These are phyloP conservation scores for Hydraecia micacea DNA, from an alignment of 2,888 invertebrate genomes.

Conservation along the genomic window DNA sequence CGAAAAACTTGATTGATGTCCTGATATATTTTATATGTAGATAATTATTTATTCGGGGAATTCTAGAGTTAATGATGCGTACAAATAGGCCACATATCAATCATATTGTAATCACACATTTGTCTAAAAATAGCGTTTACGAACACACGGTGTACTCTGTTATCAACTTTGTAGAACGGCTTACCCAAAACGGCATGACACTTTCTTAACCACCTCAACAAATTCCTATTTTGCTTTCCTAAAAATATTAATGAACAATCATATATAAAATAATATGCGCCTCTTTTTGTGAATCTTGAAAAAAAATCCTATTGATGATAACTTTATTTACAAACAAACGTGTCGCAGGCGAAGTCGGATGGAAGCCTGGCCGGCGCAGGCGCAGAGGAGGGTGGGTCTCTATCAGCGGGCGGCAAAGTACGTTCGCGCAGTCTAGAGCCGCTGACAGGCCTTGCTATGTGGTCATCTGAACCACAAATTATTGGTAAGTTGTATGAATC, in stretches of 20 bases:
- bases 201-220: not conserved
- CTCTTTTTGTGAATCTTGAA: not conserved
- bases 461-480: constrained; percentile 99
- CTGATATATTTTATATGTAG: not conserved
- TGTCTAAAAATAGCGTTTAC: not conserved
- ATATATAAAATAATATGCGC: not conserved
- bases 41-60: not conserved
- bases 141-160: not conserved
- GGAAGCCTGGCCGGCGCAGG: constrained; percentile 94
- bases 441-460: constrained; percentile 99
- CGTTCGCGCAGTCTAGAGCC: constrained; percentile 98
- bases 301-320: not conserved
- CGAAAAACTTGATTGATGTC: not conserved
- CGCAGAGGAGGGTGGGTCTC: constrained; percentile 86
- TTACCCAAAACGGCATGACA: not conserved
- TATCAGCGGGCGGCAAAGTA: constrained; percentile 81
- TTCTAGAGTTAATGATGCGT: not conserved
- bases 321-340: not conserved
- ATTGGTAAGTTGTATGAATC: constrained; percentile 88
- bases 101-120: not conserved
- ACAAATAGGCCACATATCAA: not conserved
- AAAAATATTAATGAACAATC: not conserved
- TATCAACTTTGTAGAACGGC: not conserved
- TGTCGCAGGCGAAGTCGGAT: constrained; percentile 96
- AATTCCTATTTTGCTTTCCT: not conserved